Base-by-base conservation (phyloP, 2,113 vertebrate genomes). In the Myotis yumanensis region DNA sequence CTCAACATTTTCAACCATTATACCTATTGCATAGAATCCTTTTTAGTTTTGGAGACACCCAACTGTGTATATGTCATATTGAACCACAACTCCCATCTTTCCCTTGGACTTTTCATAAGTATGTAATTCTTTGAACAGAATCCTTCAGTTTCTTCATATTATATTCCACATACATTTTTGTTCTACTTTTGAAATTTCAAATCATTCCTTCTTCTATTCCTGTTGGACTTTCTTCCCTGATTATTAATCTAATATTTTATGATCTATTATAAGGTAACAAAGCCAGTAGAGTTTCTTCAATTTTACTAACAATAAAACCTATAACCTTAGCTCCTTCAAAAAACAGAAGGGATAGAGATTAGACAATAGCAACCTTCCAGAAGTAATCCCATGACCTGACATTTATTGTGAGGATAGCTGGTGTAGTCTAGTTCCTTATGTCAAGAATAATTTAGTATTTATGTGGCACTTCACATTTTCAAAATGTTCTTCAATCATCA, bases 381-480 rank as follows among this genome's bases (percentile, higher is more conserved):
- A 96, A 91, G 89, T 92, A 93, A 94, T 79, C 25, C 16, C 40
- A 28, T 48, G 52, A 79, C 90, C 86, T 96, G 84, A 93, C 93
- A 93, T 95, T 96, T 96, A 92, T 93, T 79, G 16, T n/a, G 51
- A 90, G 77, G 32, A 88, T 20, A 93, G 35, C 87, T 90, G 51
- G 57, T 86, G 51, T 82, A 79, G 68, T 94, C 40, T 82, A 93
- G 40, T 90, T 96, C 71, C 72, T 90, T 93, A 75, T 90, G 92
- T 95, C 90, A 86, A 85, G 83, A 95, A 96, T 96, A 97, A 96
- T 93, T 97, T 93, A 94, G 54, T 96, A 95, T 97, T 93, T 97
- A 93, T 93, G 37, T 96, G 92, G 25, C 85, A 95, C 62, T 93
- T 96, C 90, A 94, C 54, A 94, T 97, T 94, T 97, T 87, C 66